phyloP scores from a whole-genome alignment of 2,113 vertebrate species.

The Phycodurus eques region DNA sequence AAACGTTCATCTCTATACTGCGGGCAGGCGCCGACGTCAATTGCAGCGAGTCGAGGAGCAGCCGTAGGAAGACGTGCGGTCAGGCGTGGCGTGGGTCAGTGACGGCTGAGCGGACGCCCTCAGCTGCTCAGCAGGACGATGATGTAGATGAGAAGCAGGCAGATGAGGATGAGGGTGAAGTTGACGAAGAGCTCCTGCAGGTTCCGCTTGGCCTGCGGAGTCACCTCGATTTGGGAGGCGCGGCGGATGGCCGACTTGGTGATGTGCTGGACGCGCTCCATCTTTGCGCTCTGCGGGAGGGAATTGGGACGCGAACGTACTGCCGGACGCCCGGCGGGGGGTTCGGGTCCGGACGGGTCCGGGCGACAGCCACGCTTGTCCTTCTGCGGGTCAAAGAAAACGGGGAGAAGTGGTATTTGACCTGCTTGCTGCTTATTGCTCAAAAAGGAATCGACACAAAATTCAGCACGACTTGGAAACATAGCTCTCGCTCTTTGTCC shows the following conservation, averaged over 20 bases:
- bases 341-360: not conserved
- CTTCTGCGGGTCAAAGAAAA: not conserved
- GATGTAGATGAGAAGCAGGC: slow-evolving; percentile 97
- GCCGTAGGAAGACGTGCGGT: slow-evolving; percentile 11
- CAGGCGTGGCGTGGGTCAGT: slow-evolving; percentile 1
- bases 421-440: not conserved
- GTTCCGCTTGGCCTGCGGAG: slow-evolving; percentile 89
- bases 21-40: not conserved
- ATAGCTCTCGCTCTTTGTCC: not conserved
- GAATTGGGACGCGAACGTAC: not conserved
- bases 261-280: slow-evolving; percentile 97
- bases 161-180: slow-evolving; percentile 98
- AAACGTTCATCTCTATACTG: not conserved
- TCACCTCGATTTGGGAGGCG: slow-evolving; percentile 94
- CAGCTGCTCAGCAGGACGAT: slow-evolving; percentile 88
- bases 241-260: slow-evolving; percentile 93
- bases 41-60: not conserved
- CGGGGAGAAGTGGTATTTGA: not conserved
- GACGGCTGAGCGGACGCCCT: slow-evolving; percentile 17
- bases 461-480: not conserved
- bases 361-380: not conserved
- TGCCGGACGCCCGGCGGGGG: too few relatives aligned
- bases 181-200: slow-evolving; percentile 97
- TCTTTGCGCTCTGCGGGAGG: slow-evolving; percentile 34
- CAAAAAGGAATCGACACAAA: not conserved